Evolutionary conservation across 2,797 vertebrate genomes (phyloP).

Genomic region (Falco biarmicus): DNA sequence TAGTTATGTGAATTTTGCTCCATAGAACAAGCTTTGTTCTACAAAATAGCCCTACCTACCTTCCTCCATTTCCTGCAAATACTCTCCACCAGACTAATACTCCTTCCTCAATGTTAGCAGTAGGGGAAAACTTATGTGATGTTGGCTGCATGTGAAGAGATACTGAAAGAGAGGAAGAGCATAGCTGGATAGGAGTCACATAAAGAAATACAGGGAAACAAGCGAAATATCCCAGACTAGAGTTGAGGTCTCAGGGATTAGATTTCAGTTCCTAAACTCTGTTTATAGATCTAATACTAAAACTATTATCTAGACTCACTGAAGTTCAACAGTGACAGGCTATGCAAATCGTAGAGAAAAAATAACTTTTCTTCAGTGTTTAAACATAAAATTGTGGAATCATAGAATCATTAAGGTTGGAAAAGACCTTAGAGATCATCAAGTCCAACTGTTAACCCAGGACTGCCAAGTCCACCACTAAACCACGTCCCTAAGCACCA

Average conservation of each 20-base stretch:
- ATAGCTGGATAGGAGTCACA: not conserved
- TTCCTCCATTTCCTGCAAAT: not conserved
- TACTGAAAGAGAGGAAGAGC: not conserved
- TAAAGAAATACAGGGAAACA: not conserved
- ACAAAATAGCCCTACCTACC: not conserved
- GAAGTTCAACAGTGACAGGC: not conserved
- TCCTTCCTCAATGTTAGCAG: rapidly evolving
- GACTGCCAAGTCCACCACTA: no score
- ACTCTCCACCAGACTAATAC: not conserved
- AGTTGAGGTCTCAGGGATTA: not conserved
- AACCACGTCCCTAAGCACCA: no score
- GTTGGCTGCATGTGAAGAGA: not conserved
- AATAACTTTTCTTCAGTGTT: not conserved
- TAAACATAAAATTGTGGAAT: not conserved
- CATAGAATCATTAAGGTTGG: no score
- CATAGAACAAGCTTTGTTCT: not conserved
- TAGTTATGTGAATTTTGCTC: not conserved
- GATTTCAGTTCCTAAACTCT: not conserved
- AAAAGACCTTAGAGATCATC: no score
- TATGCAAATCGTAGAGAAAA: not conserved
- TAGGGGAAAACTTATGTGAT: not conserved
- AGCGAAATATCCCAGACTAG: not conserved
- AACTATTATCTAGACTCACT: not conserved
- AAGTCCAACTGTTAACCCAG: no score
- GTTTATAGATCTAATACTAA: not conserved